Evolutionary conservation across 1,140 invertebrate species (phyloP).

Genomic region (Aphidius gifuensis): DNA sequence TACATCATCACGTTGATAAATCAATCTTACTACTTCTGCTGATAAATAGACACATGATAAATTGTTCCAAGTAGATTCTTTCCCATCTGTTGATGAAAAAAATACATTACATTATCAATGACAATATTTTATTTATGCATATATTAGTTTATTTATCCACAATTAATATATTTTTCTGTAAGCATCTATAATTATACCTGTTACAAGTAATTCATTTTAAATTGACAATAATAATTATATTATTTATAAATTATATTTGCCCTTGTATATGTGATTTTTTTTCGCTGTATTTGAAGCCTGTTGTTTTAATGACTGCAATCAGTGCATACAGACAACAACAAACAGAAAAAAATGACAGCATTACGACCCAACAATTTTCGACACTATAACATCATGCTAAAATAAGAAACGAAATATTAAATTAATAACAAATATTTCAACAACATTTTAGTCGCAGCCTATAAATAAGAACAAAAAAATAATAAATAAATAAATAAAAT

Average conservation of each 20-base stretch:
- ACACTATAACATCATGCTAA: too few relatives aligned
- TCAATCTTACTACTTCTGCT: constrained; percentile 66
- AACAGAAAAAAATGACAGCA: constrained; percentile 76
- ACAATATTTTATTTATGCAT: constrained; percentile 7
- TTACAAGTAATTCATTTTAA: background rate
- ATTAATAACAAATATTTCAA: too few relatives aligned
- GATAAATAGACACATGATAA: constrained; percentile 65
- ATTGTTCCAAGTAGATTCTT: constrained; percentile 69
- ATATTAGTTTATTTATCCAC: background rate
- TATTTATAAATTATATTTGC: constrained; percentile 39
- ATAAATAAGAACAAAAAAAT: too few relatives aligned
- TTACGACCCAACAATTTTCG: too few relatives aligned
- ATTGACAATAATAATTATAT: too few relatives aligned
- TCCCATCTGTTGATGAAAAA: constrained; percentile 50
- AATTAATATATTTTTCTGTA: background rate
- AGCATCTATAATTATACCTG: background rate
- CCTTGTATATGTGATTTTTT: constrained; percentile 79
- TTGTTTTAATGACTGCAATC: constrained; percentile 92
- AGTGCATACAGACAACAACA: constrained; percentile 91
- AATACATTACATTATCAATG: constrained; percentile 13
- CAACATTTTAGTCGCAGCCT: too few relatives aligned
- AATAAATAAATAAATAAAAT: too few relatives aligned
- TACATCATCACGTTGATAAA: constrained; percentile 78
- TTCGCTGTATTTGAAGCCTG: constrained; percentile 89
- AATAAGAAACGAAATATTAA: too few relatives aligned